Conservation (phyloP, 2,888 invertebrate genomes). For the Nomada ferruginata region DNA sequence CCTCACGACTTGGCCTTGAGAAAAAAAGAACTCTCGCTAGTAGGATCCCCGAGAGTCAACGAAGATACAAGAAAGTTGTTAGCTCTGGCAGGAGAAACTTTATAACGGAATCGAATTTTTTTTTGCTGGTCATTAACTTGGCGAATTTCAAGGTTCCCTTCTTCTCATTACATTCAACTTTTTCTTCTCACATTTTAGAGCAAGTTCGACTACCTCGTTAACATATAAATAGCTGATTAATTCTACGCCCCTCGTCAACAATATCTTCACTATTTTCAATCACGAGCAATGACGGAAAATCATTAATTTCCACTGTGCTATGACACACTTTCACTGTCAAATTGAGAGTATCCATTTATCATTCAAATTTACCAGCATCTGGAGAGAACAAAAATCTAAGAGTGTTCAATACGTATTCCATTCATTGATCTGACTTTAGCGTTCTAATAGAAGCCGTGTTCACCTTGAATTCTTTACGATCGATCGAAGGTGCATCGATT, state of each 20-base stretch:
- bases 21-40: not conserved
- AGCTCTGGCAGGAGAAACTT: not conserved
- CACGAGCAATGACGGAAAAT: not conserved
- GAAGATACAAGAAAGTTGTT: not conserved
- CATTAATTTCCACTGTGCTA: not conserved
- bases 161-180: not conserved
- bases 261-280: not conserved
- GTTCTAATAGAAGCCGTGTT: not conserved
- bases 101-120: not conserved
- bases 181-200: not conserved
- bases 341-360: slow-evolving; percentile 8
- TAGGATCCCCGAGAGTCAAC: not conserved
- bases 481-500: not conserved
- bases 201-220: not conserved
- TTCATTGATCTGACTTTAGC: not conserved
- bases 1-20: not conserved
- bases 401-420: too few relatives aligned
- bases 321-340: slow-evolving; percentile 9
- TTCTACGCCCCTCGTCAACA: not conserved
- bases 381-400: too few relatives aligned
- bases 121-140: not conserved
- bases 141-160: not conserved
- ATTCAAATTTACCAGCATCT: not conserved
- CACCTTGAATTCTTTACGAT: slow-evolving; percentile 6
- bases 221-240: not conserved